Percentiles rank a stretch among this genome's conserved stretches.
phyloP scores from a whole-genome alignment of 2,113 vertebrate species.

The human (Homo sapiens) region GRCh38 chr1:35178501-35179000 shows the following conservation, averaged over 20 bases:
- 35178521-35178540: conserved; percentile 68
- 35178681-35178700: conserved; percentile 77
- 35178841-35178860: conserved; percentile 79
- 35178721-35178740: conserved; percentile 74
- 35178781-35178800: conserved; percentile 85
- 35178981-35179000: conserved; percentile 85
- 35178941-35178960: conserved; percentile 81
- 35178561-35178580: conserved; percentile 55
- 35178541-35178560: conserved; percentile 48
- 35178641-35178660: conserved; percentile 77
- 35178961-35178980: conserved; percentile 83
- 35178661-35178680: conserved; percentile 67
- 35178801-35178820: conserved; percentile 90
- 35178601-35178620: conserved; percentile 64
- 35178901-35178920: conserved; percentile 83
- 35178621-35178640: conserved; percentile 64
- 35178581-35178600: conserved; percentile 63
- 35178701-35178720: conserved; percentile 78
- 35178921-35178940: conserved; percentile 83
- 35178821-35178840: conserved; percentile 84
- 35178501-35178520: conserved; percentile 62
- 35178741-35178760: conserved; percentile 68
- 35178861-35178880: conserved; percentile 72
- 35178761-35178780: conserved; percentile 53
- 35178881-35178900: conserved; percentile 57